Percentiles rank a stretch among this genome's conserved stretches.
These are phyloP conservation scores for Galerucella nymphaeae DNA, from an alignment of 2,888 invertebrate species.

Conservation along the genomic window DNA sequence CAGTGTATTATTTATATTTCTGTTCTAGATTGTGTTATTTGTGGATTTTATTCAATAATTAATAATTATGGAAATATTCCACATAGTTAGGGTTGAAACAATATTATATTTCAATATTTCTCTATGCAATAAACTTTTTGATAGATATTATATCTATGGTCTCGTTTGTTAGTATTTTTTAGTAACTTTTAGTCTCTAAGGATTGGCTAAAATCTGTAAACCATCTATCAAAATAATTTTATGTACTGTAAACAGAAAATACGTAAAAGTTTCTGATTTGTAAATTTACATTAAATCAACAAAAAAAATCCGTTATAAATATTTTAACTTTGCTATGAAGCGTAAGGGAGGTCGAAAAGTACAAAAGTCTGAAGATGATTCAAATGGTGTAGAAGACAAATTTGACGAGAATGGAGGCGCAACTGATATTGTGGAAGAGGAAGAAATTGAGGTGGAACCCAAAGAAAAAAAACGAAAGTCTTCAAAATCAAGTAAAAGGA, in stretches of 20 bases:
- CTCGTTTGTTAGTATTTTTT: background rate
- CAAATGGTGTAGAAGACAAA: conserved; percentile 42
- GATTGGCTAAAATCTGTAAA: conserved; percentile 20
- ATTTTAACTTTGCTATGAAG: conserved; percentile 33
- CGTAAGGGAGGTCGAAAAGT: conserved; percentile 40
- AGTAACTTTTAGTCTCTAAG: conserved; percentile 4
- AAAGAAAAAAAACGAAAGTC: conserved; percentile 52
- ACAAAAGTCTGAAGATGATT: conserved; percentile 36
- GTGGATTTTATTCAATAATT: no score
- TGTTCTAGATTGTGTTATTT: no score
- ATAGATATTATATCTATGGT: background rate
- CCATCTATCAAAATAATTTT: background rate
- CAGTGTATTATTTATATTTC: no score
- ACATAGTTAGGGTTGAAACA: no score
- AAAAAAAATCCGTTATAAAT: background rate
- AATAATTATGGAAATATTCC: no score
- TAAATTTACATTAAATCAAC: no score
- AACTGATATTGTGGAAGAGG: conserved; percentile 48
- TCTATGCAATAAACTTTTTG: no score
- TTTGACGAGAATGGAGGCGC: conserved; percentile 47
- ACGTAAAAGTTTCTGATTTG: no score
- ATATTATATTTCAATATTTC: no score
- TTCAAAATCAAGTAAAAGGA: conserved; percentile 48
- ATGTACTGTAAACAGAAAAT: background rate
- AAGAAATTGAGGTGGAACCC: conserved; percentile 44